Evolutionary conservation across 37 sponge, comb jelly and placozoan genomes (phyloP).

Genomic region (Hexactinellida sp.): DNA sequence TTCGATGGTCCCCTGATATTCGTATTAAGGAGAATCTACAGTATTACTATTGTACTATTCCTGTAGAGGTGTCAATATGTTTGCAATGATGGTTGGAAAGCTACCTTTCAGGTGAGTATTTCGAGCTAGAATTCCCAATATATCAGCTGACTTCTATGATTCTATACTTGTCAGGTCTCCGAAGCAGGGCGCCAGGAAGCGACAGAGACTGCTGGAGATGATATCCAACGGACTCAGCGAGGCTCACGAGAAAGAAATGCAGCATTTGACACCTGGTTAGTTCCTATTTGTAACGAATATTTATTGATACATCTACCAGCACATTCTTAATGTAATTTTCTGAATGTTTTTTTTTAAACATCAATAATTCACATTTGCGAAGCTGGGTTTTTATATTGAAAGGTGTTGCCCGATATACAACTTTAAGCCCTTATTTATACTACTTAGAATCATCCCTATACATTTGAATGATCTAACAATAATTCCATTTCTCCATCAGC

Average conservation of each 20-base stretch:
- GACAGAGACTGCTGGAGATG: slow-evolving; percentile 83
- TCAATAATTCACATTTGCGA: no score
- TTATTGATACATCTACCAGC: neutral
- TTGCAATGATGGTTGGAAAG: slow-evolving; percentile 87
- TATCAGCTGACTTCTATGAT: neutral
- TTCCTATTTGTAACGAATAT: neutral
- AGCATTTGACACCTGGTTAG: slow-evolving; percentile 45
- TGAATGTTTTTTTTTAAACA: no score
- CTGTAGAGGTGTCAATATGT: slow-evolving; percentile 91
- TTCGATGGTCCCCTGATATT: no score
- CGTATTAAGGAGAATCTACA: no score
- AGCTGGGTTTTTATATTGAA: no score
- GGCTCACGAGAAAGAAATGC: slow-evolving; percentile 65
- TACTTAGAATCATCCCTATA: no score
- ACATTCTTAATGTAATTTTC: neutral
- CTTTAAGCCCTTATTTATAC: no score
- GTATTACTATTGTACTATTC: no score
- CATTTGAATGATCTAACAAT: no score
- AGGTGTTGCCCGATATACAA: no score
- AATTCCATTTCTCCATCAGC: no score
- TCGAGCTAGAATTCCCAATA: no score
- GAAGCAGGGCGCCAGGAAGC: slow-evolving; percentile 60
- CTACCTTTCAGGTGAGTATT: slow-evolving; percentile 67
- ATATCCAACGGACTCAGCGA: slow-evolving; percentile 65
- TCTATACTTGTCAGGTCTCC: slow-evolving; percentile 33